A percentile compares a stretch with the other conserved stretches of the same genome.
Evolutionary conservation across 2,797 vertebrate species (phyloP).

Genomic region (Enteromius paludinosus): DNA sequence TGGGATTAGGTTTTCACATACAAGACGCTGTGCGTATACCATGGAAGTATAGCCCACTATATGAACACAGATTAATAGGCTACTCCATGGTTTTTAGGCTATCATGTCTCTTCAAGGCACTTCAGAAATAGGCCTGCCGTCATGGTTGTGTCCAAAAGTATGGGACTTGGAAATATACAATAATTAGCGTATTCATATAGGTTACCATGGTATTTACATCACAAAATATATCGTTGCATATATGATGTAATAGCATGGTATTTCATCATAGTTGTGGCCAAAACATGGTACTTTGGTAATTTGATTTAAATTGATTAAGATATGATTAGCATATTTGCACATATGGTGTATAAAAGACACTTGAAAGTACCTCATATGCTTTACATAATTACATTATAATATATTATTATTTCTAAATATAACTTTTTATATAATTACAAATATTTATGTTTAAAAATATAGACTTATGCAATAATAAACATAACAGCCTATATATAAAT

Average conservation of each 20-base stretch:
- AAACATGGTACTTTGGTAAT: neutral
- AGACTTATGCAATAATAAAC: too few relatives aligned
- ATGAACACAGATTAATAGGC: too few relatives aligned
- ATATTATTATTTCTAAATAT: neutral
- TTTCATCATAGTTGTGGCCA: neutral
- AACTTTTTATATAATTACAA: neutral
- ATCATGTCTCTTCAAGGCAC: neutral
- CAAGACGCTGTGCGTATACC: neutral
- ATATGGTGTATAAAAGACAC: neutral
- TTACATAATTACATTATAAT: neutral
- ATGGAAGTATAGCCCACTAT: neutral
- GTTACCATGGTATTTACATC: neutral
- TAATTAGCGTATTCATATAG: neutral
- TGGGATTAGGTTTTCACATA: neutral
- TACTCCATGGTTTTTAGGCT: too few relatives aligned
- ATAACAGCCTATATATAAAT: neutral
- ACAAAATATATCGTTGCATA: neutral
- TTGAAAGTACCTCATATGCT: neutral
- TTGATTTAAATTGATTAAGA: neutral
- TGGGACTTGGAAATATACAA: neutral
- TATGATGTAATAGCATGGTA: too few relatives aligned
- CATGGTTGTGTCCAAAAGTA: neutral
- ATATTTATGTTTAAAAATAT: too few relatives aligned
- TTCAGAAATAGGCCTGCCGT: neutral
- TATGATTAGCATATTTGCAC: neutral